Base-by-base conservation (phyloP, 2,113 vertebrate species). In the Periophthalmus modestus region DNA sequence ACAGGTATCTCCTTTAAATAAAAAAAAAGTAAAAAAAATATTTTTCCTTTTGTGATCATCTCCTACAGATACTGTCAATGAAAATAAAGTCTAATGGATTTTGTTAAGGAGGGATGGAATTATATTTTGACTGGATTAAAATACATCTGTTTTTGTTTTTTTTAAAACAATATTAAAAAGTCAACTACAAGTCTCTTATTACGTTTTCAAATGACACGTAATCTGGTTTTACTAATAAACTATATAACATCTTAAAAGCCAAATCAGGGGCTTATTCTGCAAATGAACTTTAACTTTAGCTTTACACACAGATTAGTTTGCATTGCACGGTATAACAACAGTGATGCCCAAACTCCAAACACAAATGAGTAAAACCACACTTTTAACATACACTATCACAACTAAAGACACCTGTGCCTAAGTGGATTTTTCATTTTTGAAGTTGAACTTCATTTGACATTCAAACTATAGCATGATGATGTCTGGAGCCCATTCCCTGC, bases 391-490 rank as follows among this genome's bases (percentile, higher is more conserved):
- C 5, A 5, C 48, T 1, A n/a, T 11, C 7, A 43, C 36, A 5
- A 39, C 39, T 21, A 19, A 55, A 55, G n/a, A 0, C 52, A 55
- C 52, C 48, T 55, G 52, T 9, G n/a, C 52, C 9, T 10, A 2
- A 9, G 19, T 55, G n/a, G 11, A 10, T 33, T 34, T 39, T 23
- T 43, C 23, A 78, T 23, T 72, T 33, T 2, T 3, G 52, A 85
- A 73, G 54, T 47, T 88, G 61, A 81, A 82, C 76, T 83, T 81
- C 59, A 72, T 71, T 82, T 73, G 5, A 78, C 19, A 59, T 65
- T 39, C 62, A 39, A 39, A 11, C 19, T 12, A 73, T 55, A 59
- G 57, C 21, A 23, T 19, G 50, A 16, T 57, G n/a, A 34, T 19
- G 24, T 59, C 14, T 55, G 14, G 59, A 55, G 62, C 28, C 72